phyloP scores from a whole-genome alignment of 2,797 vertebrate genomes.

The Distichodus sexfasciatus region DNA sequence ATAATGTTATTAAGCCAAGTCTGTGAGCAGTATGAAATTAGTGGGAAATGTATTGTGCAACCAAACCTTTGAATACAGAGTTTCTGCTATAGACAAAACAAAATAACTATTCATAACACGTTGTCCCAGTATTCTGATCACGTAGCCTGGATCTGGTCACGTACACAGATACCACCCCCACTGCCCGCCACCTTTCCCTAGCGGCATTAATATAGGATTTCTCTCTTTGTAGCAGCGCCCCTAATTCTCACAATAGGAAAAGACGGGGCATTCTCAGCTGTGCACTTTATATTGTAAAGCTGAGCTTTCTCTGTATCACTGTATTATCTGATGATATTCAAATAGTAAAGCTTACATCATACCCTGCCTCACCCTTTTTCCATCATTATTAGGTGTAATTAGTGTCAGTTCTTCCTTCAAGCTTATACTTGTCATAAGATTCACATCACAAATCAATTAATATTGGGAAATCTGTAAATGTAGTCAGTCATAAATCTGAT shows the following conservation, averaged over 20 bases:
- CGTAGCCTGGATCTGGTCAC: not conserved
- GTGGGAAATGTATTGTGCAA: not conserved
- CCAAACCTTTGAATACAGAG: not conserved
- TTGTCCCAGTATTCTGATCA: not conserved
- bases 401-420: not conserved
- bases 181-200: too few species aligned
- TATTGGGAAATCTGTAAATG: too few species aligned
- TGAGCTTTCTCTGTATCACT: not conserved
- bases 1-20: not conserved
- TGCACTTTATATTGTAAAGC: too few species aligned
- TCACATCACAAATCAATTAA: not conserved
- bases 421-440: not conserved
- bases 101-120: too few species aligned
- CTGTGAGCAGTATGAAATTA: not conserved
- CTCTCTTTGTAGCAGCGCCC: not conserved
- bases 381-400: not conserved
- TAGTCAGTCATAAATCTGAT: too few species aligned
- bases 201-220: not conserved
- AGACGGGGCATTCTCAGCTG: not conserved
- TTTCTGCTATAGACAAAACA: not conserved
- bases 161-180: too few species aligned
- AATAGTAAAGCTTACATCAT: not conserved
- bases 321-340: not conserved
- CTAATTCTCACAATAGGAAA: not conserved
- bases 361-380: not conserved